These are phyloP conservation scores for Oithona nana DNA, from an alignment of 2,888 invertebrate genomes.

Conservation along the genomic window DNA sequence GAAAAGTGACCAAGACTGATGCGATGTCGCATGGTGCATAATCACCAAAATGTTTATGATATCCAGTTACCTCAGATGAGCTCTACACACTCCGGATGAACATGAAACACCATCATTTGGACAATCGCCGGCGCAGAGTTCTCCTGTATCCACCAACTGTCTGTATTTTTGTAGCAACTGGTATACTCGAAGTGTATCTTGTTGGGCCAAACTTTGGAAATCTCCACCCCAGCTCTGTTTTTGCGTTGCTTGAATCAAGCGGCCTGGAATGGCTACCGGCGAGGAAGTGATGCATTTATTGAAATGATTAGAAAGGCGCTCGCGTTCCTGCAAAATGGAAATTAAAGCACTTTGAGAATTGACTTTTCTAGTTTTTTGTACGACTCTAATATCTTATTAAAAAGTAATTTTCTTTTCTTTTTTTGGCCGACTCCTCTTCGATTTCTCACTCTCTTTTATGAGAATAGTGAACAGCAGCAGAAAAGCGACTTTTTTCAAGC, in stretches of 20 bases:
- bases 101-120: slow-evolving; percentile 50
- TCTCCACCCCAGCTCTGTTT: neutral
- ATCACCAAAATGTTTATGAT: neutral
- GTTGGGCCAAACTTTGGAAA: neutral
- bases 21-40: no score
- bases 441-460: no score
- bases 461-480: no score
- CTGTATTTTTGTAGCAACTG: slow-evolving; percentile 52
- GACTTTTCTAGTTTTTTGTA: no score
- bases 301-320: neutral
- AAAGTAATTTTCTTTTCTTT: no score
- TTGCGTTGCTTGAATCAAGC: neutral
- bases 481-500: no score
- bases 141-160: slow-evolving; percentile 50
- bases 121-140: slow-evolving; percentile 72
- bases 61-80: neutral
- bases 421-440: no score
- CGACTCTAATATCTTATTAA: no score
- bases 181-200: neutral
- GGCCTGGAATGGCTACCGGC: neutral
- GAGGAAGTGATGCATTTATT: neutral
- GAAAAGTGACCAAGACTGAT: no score
- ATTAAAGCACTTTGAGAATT: no score
- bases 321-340: neutral
- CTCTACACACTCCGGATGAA: neutral